phyloP scores from a whole-genome alignment of 2,113 vertebrate species.

The Lamprologus lemairii region DNA sequence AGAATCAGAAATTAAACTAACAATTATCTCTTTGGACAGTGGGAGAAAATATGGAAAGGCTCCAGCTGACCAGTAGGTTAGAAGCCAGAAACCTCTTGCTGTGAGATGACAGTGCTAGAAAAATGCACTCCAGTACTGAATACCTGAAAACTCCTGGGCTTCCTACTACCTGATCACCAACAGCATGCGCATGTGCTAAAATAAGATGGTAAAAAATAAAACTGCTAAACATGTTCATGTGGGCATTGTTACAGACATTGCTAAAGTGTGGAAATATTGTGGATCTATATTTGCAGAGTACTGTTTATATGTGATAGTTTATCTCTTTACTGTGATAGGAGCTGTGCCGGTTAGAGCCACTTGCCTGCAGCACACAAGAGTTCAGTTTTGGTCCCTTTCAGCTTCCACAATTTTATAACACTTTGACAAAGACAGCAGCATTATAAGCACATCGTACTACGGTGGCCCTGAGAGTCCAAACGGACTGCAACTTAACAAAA shows the following conservation, averaged over 20 bases:
- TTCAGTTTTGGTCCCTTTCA: not conserved
- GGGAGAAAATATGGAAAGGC: not conserved
- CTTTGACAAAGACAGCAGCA: not conserved
- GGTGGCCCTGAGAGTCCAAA: not conserved
- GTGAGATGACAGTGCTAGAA: not conserved
- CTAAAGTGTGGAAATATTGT: not conserved
- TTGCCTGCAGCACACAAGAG: not conserved
- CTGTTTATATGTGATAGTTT: not conserved
- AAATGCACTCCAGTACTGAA: not conserved
- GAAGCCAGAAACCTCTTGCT: not conserved
- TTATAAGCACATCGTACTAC: not conserved
- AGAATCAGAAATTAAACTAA: not conserved
- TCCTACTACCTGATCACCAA: not conserved
- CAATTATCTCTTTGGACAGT: not conserved
- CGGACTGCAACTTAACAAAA: fast-evolving
- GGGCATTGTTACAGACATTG: not conserved
- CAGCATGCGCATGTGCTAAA: not conserved
- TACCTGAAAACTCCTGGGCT: not conserved
- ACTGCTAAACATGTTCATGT: not conserved
- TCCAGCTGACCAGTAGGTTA: not conserved
- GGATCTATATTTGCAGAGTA: not conserved
- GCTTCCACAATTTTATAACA: not conserved
- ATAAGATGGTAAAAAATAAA: not conserved
- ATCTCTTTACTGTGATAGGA: not conserved
- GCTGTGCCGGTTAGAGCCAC: not conserved